phyloP scores from a whole-genome alignment of 2,113 vertebrate species.

The Gymnarchus niloticus region DNA sequence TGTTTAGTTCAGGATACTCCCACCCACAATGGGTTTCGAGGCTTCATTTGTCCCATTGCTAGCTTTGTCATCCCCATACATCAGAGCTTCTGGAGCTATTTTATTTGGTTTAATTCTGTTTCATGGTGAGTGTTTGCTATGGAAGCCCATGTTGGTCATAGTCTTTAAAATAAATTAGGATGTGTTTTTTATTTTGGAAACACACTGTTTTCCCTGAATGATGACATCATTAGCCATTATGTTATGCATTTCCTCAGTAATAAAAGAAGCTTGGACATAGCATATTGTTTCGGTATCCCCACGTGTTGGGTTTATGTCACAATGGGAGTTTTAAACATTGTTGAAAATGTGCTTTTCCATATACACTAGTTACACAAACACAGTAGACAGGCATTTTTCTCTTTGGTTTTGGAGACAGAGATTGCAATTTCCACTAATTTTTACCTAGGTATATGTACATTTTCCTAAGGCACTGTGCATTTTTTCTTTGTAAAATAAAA shows the following conservation, averaged over 20 bases:
- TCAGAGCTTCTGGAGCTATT: no score
- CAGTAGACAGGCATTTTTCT: neutral
- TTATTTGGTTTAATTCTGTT: neutral
- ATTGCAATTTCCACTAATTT: neutral
- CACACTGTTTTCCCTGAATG: neutral
- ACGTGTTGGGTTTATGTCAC: neutral
- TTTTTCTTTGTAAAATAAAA: conserved; percentile 24
- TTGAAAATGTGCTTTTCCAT: neutral
- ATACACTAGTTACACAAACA: neutral
- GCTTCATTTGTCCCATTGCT: no score
- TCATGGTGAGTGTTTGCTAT: neutral
- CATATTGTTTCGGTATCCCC: neutral
- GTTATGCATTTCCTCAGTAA: neutral
- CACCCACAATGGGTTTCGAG: no score
- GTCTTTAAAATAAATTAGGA: neutral
- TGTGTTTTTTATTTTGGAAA: neutral
- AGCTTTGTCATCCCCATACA: no score
- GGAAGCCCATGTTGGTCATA: neutral
- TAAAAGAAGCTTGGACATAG: neutral
- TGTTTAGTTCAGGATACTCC: no score
- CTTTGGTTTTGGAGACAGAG: neutral
- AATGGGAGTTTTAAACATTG: neutral
- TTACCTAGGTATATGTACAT: conserved; percentile 15
- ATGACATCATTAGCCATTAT: neutral
- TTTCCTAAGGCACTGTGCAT: conserved; percentile 13